phyloP scores from a whole-genome alignment of 2,888 invertebrate genomes.

The Creontiades dilutus region DNA sequence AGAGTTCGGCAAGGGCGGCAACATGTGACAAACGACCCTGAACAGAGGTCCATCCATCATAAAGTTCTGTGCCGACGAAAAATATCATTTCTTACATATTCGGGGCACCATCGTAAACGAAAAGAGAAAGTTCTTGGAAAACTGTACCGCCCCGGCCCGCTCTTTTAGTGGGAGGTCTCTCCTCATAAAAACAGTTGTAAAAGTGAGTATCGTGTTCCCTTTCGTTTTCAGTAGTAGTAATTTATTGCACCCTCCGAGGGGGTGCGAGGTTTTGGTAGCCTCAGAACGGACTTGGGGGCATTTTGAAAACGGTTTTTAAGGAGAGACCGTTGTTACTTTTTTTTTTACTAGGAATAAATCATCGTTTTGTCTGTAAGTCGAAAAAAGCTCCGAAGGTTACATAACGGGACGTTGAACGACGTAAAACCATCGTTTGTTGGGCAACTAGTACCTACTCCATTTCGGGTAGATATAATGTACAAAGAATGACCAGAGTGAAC shows the following conservation, averaged over 20 bases:
- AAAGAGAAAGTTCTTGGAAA: constrained; percentile 17
- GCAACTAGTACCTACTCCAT: not conserved
- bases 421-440: not conserved
- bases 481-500: too few relatives aligned
- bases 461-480: not conserved
- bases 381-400: not conserved
- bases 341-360: not conserved
- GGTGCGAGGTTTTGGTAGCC: not conserved
- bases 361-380: not conserved
- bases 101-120: not conserved
- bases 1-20: not conserved
- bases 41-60: not conserved
- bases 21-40: not conserved
- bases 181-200: constrained; percentile 37
- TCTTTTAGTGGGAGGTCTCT: not conserved
- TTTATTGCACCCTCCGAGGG: not conserved
- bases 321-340: not conserved
- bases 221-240: constrained; percentile 35
- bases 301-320: constrained; percentile 8
- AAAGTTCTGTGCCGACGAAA: not conserved
- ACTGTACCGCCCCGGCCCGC: not conserved
- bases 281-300: not conserved
- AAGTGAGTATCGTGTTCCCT: constrained; percentile 33
- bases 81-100: constrained; percentile 1
- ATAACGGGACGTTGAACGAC: not conserved